These are phyloP conservation scores for Phalanger gymnotis DNA, from an alignment of 2,797 vertebrate genomes.

Conservation along the genomic window DNA sequence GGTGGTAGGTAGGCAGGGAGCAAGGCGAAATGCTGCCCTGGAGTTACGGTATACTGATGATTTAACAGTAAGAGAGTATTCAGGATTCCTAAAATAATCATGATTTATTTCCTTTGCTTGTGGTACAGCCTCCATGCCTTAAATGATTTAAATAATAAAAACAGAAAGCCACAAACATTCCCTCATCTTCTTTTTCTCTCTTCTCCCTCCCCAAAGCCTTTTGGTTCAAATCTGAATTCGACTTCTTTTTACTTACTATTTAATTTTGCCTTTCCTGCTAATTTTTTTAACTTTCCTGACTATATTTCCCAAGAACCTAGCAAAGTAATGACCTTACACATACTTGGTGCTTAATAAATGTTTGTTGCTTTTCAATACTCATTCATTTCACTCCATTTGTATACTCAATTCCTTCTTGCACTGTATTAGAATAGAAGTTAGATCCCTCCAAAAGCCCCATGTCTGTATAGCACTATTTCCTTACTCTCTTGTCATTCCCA, in stretches of 20 bases:
- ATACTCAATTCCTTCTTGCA: constrained; percentile 41
- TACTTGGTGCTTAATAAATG: neutral
- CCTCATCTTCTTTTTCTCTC: neutral
- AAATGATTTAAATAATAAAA: constrained; percentile 10
- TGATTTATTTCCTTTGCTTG: neutral
- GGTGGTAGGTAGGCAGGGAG: neutral
- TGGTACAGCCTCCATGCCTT: neutral
- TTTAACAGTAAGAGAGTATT: neutral
- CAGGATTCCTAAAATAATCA: neutral
- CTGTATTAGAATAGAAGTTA: constrained; percentile 8
- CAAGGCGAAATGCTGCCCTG: neutral
- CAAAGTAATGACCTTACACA: neutral
- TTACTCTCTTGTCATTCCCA: neutral
- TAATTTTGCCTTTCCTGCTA: constrained; percentile 3
- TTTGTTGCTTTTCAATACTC: neutral
- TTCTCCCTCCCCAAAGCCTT: neutral
- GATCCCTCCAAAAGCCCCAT: neutral
- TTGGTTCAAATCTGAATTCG: constrained; percentile 33
- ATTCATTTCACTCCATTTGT: constrained; percentile 4
- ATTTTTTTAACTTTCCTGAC: neutral
- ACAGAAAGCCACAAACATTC: neutral
- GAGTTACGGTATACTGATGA: neutral
- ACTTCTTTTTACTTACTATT: neutral
- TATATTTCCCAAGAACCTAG: neutral
- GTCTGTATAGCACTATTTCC: neutral